Base-by-base conservation (phyloP, 2,113 vertebrate genomes). In the Pelodiscus sinensis region DNA sequence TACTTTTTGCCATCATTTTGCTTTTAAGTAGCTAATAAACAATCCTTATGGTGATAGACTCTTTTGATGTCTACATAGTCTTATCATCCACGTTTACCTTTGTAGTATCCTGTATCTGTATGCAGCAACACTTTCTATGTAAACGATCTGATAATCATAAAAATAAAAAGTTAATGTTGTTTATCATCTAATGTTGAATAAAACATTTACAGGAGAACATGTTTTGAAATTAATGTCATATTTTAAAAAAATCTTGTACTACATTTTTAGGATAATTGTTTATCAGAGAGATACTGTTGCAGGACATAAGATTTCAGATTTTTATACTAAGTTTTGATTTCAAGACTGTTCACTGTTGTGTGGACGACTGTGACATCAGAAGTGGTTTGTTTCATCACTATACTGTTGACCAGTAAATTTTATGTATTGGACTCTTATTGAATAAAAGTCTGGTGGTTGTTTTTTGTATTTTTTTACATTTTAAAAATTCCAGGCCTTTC, bases 271-370 rank as follows among this genome's bases (percentile, higher is more conserved):
- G 89, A 91, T 95, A 95, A 93, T 96, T 96, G 96, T 92, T 95
- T 81, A 82, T 84, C 95, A 95, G 93, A 87, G 92, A 82, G 65
- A 88, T 95, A 94, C 96, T 95, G 94, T 96, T 94, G 89, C 94
- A 96, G 90, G 88, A 92, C 86, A 89, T 94, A 87, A 87, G 91
- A 95, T 96, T 96, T 96, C 96, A 95, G 95, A 94, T 96, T 96
- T 96, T 96, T 96, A 97, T 79, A 95, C 82, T 95, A 96, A 92
- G 95, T 44, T 44, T 95, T 96, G 95, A 96, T 96, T 94, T 91
- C 75, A 81, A 89, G 79, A 92, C 85, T 86, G 88, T 92, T 96
- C 91, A 84, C 94, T 96, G 93, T 96, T 93, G 95, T 62, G 93
- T 82, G 87, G 86, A 12, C 86, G 91, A 89, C 77, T 84, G 60